Percentiles rank a stretch among this genome's conserved stretches.
These are phyloP conservation scores for Phyllotreta cruciferae DNA, from an alignment of 2,888 invertebrate genomes.

Conservation along the genomic window DNA sequence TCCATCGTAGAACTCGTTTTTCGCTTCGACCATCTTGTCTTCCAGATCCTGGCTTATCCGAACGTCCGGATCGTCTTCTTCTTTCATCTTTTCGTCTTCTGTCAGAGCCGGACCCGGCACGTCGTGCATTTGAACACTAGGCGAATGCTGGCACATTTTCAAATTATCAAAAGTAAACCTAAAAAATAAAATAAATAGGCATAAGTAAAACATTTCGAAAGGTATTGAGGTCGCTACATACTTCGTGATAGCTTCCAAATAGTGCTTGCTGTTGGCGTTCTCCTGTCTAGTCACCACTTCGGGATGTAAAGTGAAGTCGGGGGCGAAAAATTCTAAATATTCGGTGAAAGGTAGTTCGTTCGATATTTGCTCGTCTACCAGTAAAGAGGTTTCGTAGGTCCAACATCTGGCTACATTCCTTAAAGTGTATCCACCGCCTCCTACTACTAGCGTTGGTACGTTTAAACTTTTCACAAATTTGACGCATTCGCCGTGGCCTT, in stretches of 20 bases:
- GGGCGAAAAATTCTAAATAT: conserved; percentile 96
- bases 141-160: conserved; percentile 91
- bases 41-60: conserved; percentile 78
- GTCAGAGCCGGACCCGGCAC: conserved; percentile 85
- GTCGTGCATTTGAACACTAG: conserved; percentile 97
- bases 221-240: conserved; percentile 38
- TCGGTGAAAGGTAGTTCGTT: conserved; percentile 96
- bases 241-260: conserved; percentile 87
- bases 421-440: conserved; percentile 85
- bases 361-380: conserved; percentile 91
- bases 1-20: conserved; percentile 89
- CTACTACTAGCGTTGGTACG: conserved; percentile 76
- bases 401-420: conserved; percentile 98
- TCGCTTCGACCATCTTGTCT: conserved; percentile 82
- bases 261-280: conserved; percentile 95
- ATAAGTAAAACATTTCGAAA: conserved; percentile 2
- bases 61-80: conserved; percentile 85
- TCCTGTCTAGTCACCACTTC: conserved; percentile 87
- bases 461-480: conserved; percentile 92
- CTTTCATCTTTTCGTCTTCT: conserved; percentile 72
- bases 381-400: conserved; percentile 96
- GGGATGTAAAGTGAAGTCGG: conserved; percentile 95
- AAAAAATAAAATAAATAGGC: too few relatives aligned
- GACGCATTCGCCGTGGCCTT: conserved; percentile 97
- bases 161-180: conserved; percentile 90